phyloP scores from a whole-genome alignment of 2,797 vertebrate genomes.

The Threskiornis aethiopicus region DNA sequence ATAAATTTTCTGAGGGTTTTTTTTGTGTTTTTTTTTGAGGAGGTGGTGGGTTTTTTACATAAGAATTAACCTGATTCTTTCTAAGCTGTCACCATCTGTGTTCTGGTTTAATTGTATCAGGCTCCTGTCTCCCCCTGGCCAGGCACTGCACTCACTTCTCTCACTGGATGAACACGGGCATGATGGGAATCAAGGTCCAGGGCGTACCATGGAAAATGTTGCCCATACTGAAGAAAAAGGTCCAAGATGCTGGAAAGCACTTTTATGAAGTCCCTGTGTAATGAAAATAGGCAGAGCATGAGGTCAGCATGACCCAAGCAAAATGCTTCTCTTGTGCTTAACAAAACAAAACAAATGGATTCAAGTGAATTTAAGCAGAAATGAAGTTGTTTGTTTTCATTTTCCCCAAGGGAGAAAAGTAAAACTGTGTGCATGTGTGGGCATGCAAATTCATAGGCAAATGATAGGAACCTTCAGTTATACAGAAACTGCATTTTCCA shows the following conservation, averaged over 20 bases:
- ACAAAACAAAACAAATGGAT: conserved; percentile 6
- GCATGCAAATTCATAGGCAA: neutral
- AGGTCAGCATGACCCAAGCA: conserved; percentile 3
- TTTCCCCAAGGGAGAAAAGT: neutral
- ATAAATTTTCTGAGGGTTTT: neutral
- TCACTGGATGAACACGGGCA: neutral
- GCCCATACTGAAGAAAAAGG: neutral
- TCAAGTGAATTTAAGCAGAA: neutral
- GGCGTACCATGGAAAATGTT: neutral
- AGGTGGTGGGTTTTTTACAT: neutral
- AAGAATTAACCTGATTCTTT: neutral
- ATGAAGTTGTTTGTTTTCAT: neutral
- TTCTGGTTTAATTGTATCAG: neutral
- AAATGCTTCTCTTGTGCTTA: neutral
- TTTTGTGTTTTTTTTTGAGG: too few relatives aligned
- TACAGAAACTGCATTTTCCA: neutral
- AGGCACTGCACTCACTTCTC: neutral
- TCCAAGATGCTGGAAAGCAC: neutral
- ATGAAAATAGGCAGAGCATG: neutral
- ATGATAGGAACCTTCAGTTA: neutral
- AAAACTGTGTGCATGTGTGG: neutral
- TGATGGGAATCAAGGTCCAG: neutral
- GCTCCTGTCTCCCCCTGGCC: neutral
- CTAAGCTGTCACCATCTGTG: neutral
- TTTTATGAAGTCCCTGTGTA: neutral